Percentiles rank a stretch among this genome's conserved stretches.
phyloP scores from a whole-genome alignment of 2,797 vertebrate species.

The Pseudomugil gertrudae region DNA sequence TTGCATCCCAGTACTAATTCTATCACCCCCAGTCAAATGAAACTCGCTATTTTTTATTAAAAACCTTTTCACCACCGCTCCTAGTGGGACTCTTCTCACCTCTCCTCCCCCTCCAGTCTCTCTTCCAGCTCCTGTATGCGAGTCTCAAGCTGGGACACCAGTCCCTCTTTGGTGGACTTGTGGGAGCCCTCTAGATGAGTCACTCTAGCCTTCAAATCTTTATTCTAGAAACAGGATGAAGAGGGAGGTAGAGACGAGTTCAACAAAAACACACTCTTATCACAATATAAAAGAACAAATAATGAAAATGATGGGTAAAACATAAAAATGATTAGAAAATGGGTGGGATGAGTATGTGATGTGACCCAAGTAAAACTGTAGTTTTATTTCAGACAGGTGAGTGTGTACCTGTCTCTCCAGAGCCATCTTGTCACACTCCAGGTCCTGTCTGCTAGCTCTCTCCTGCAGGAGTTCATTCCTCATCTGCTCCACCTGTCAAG shows the following conservation, averaged over 20 bases:
- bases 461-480: slow-evolving; percentile 96
- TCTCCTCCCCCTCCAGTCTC: slow-evolving; percentile 91
- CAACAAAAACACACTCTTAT: not conserved
- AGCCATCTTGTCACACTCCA: slow-evolving; percentile 98
- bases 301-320: slow-evolving; percentile 18
- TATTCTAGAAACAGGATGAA: slow-evolving; percentile 83
- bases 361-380: slow-evolving; percentile 27
- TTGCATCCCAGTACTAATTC: slow-evolving; percentile 4
- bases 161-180: slow-evolving; percentile 91
- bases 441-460: slow-evolving; percentile 90
- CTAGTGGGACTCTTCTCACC: slow-evolving; percentile 75
- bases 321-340: slow-evolving; percentile 43
- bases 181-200: slow-evolving; percentile 91
- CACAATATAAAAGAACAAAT: not conserved
- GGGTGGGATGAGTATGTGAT: slow-evolving; percentile 51
- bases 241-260: slow-evolving; percentile 6
- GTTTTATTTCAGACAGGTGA: slow-evolving; percentile 55
- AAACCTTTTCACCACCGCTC: slow-evolving; percentile 11
- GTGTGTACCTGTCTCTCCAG: slow-evolving; percentile 96
- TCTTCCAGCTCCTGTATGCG: slow-evolving; percentile 93
- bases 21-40: slow-evolving; percentile 8
- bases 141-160: slow-evolving; percentile 90
- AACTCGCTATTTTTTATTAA: slow-evolving; percentile 9
- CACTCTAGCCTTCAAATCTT: slow-evolving; percentile 92
- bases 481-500: slow-evolving; percentile 94